Evolutionary conservation across 2,797 vertebrate genomes (phyloP), one percentile per base, ranked within the genome.

Genomic region (Gymnoscopelus braueri): DNA sequence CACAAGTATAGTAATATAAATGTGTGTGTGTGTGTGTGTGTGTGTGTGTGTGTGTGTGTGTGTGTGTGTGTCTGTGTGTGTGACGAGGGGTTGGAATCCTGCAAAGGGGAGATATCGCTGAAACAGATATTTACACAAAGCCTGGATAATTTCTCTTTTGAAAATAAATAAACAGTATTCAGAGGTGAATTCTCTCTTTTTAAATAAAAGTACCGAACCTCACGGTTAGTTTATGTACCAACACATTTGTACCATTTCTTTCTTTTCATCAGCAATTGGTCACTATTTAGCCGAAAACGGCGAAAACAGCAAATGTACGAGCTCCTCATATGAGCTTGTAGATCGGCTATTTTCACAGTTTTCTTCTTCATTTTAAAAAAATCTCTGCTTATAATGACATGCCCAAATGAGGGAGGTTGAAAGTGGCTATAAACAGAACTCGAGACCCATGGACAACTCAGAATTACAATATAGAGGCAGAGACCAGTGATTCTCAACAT

Each of bases 241-340:
- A 88, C 81, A 87, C 75, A 81, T 60, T 19, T 81, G 93, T 94
- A 94, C 93, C 93, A 82, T 84, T 63, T 82, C 80, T 80, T 59
- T 53, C 67, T 49, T 69, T 51, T 44, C 39, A 10, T 44, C 39
- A 44, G 39, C 8, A 44, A 44, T 44, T 44, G 7, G 39, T 44
- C 9, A 8, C 7, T 44, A 44, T 39, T 39, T 39, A 39, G 7
- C 35, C 5, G 5, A 39, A 39, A 39, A 7, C 35, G 35, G 39
- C 39, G 9, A 44, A 44, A 44, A 44, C 5, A 7, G 9, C 1
- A 44, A 44, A 44, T 8, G 1, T 10, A 44, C 39, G 9, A 44
- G 39, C 7, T 44, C 39, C 39, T 9, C 26, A 8, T 10, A 10
- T 2, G 9, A 44, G 39, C 39, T 44, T 44, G 9, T 44, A 10